These are phyloP conservation scores for Octopus sinensis DNA, from an alignment of 1,140 invertebrate genomes.

Conservation along the genomic window DNA sequence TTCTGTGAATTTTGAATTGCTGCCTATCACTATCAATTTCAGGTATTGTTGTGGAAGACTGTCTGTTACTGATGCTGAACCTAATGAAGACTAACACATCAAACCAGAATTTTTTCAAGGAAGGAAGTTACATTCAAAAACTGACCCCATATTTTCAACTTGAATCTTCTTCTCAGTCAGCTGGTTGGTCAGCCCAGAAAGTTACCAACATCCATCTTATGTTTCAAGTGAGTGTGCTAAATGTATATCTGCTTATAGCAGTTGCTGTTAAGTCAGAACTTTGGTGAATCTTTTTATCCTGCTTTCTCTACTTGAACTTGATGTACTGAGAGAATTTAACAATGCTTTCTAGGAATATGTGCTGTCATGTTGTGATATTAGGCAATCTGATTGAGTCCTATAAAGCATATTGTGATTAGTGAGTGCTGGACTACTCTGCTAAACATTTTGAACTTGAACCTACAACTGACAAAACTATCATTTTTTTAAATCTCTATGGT, in stretches of 20 bases:
- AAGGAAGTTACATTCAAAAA: constrained; percentile 86
- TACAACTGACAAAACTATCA: no score
- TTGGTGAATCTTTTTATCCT: background rate
- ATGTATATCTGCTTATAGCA: background rate
- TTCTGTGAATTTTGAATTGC: no score
- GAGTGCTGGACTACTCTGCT: no score
- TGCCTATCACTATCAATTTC: background rate
- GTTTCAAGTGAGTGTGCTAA: constrained; percentile 66
- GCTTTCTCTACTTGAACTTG: background rate
- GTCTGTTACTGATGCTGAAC: constrained; percentile 90
- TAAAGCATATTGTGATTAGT: no score
- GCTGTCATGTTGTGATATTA: no score
- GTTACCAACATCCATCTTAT: constrained; percentile 90
- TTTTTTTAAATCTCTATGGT: no score
- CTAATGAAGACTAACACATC: constrained; percentile 91
- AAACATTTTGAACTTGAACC: no score
- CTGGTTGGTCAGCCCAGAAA: constrained; percentile 89
- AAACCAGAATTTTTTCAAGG: constrained; percentile 98
- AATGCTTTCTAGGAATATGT: no score
- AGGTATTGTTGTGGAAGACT: constrained; percentile 96
- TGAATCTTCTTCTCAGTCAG: constrained; percentile 54
- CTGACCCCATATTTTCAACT: constrained; percentile 83
- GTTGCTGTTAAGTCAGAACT: background rate
- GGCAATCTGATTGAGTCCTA: no score
- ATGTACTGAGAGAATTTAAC: no score